These are phyloP conservation scores for Coelinius sp. DNA, from an alignment of 2,888 invertebrate genomes.

Conservation along the genomic window DNA sequence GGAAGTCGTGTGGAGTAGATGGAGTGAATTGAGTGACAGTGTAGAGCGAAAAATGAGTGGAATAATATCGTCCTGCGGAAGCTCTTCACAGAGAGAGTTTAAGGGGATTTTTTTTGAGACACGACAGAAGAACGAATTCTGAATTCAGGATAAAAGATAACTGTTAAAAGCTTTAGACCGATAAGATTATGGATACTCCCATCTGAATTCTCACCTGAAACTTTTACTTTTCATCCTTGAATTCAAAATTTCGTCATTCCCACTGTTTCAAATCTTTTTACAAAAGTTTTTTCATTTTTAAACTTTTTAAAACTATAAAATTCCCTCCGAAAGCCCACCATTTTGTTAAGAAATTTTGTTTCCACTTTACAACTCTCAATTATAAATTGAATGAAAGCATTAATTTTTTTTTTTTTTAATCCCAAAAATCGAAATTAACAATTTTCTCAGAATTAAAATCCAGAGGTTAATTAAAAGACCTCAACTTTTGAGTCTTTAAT, in stretches of 20 bases:
- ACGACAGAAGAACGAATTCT: not conserved
- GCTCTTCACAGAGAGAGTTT: not conserved
- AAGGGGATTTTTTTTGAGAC: not conserved
- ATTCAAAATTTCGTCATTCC: too few species aligned
- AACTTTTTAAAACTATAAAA: not conserved
- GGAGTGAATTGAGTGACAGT: not conserved
- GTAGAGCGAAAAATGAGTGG: not conserved
- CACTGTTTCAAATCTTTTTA: too few species aligned
- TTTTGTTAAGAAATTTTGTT: not conserved
- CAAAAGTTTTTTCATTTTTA: not conserved
- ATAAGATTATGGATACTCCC: not conserved
- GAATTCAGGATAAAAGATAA: too few species aligned
- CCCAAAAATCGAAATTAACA: conserved; percentile 7
- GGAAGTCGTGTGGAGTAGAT: not conserved
- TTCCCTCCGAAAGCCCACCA: not conserved
- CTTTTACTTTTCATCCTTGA: too few species aligned
- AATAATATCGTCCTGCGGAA: not conserved
- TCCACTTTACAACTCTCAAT: not conserved
- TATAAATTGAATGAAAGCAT: not conserved
- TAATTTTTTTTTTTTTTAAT: not conserved
- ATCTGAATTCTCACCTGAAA: too few species aligned
- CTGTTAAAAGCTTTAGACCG: not conserved
- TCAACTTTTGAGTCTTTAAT: not conserved
- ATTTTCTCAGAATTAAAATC: not conserved
- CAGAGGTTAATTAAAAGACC: not conserved